Percentiles rank a stretch among this genome's conserved stretches.
Conservation (phyloP, 2,113 vertebrate genomes). For the Erythrocercus mccallii region DNA sequence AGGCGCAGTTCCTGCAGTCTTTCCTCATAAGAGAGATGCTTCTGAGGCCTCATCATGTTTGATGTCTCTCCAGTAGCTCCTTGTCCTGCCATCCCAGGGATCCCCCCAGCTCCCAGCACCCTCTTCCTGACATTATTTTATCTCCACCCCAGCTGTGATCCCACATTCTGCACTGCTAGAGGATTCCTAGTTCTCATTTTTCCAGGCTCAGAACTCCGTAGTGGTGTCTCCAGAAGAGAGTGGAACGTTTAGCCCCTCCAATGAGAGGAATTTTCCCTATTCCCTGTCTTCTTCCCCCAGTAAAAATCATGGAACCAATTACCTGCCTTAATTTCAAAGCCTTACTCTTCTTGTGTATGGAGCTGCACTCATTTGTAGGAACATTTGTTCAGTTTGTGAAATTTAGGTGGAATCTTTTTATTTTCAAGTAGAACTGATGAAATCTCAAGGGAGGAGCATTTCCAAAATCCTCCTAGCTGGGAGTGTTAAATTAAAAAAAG, state of each 20-base stretch:
- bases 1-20: background rate
- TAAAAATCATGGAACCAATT: background rate
- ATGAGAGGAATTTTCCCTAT: background rate
- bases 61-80: background rate
- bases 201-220: background rate
- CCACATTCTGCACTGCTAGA: background rate
- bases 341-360: background rate
- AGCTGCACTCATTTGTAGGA: background rate
- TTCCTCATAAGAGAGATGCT: background rate
- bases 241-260: fast-evolving
- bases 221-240: background rate
- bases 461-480: background rate
- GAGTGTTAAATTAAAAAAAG: background rate
- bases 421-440: background rate
- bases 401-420: background rate
- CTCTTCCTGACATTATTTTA: background rate
- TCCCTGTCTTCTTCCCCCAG: background rate
- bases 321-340: background rate
- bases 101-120: background rate
- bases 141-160: background rate
- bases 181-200: background rate
- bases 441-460: background rate
- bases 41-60: background rate
- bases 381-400: background rate
- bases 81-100: background rate